A percentile compares a stretch with the other conserved stretches of the same genome.
Evolutionary conservation across 1,140 invertebrate species (phyloP).

Genomic region (Eriocheir sinensis): DNA sequence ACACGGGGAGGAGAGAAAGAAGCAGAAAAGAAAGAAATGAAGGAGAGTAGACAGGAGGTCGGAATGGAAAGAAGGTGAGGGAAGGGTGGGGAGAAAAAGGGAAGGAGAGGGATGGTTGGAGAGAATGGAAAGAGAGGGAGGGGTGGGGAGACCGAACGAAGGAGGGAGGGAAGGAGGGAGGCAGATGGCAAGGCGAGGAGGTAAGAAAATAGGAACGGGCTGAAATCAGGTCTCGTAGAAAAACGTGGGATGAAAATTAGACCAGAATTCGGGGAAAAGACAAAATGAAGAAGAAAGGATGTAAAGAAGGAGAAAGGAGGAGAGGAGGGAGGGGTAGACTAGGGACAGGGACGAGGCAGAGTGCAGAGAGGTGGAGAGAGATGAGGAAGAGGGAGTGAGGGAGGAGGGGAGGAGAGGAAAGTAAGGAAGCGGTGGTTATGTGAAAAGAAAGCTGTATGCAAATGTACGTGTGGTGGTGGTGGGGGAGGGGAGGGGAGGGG

Average conservation of each 20-base stretch:
- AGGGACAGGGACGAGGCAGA: too few relatives aligned
- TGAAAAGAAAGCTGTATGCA: neutral
- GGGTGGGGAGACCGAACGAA: neutral
- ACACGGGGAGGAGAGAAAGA: too few relatives aligned
- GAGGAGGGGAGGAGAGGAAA: neutral
- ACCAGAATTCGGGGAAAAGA: neutral
- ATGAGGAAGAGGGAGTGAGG: too few relatives aligned
- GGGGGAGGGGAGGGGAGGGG: too few relatives aligned
- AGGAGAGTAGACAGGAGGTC: neutral
- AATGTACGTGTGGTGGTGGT: neutral
- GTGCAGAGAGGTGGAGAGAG: too few relatives aligned
- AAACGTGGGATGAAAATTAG: too few relatives aligned
- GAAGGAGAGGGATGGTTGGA: neutral
- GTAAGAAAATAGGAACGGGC: neutral
- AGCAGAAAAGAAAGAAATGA: neutral
- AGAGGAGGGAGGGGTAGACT: neutral
- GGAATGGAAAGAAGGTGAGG: neutral
- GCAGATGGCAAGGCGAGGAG: too few relatives aligned
- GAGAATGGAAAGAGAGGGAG: neutral
- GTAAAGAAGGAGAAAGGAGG: neutral
- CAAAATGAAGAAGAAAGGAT: too few relatives aligned
- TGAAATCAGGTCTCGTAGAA: neutral
- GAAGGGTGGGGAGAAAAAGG: neutral
- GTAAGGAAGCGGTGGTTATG: neutral
- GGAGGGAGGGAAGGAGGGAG: neutral